Base-by-base conservation (phyloP, 2,888 invertebrate species). In the Scaptomyza cyrtandrae region DNA sequence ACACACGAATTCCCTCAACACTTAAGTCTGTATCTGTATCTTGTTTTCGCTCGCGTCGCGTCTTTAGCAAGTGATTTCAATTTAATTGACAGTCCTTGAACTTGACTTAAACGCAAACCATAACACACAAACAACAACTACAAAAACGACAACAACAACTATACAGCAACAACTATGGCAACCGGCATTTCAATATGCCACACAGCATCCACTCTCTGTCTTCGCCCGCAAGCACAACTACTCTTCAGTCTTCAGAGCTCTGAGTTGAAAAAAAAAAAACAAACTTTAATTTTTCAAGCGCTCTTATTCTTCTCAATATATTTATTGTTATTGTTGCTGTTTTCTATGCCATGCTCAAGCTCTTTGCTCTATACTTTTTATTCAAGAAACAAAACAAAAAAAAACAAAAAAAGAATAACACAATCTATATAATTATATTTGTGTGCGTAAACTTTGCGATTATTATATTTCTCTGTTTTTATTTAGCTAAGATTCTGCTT, bases 51-150 rank as follows among this genome's bases (percentile, higher is more conserved):
- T 9, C 39, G 39, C 39, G 44, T 56, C 64, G 69, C 71, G 67
- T 67, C 81, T 86, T 86, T 71, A 84, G 86, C 86, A 86, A 86
- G 81, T 88, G 88, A 86, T 86, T 86, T 90, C 85, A 87, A 90
- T 89, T 90, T 82, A 90, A 90, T 89, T 89, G 89, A 87, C 87
- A 90, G 89, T 89, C 89, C 89, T 89, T 86, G 90, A 89, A 90
- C 90, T 89, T 90, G 90, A 89, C 89, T 89, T 89, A 83, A 83
- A 88, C 83, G 87, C 85, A 79, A 81, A 80, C 55, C 74, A 80
- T 63, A 81, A 74, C 86, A 79, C 63, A 81, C 74, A 82, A 79
- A 60, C 63, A 75, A 58, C 70, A 81, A 62, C 76, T 14, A 41
- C 64, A 57, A 24, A 1, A 24, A 24, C 24, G 3, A 24, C 33